Base-by-base conservation (phyloP, 2,888 invertebrate species). In the Torymus aiolomorphi region DNA sequence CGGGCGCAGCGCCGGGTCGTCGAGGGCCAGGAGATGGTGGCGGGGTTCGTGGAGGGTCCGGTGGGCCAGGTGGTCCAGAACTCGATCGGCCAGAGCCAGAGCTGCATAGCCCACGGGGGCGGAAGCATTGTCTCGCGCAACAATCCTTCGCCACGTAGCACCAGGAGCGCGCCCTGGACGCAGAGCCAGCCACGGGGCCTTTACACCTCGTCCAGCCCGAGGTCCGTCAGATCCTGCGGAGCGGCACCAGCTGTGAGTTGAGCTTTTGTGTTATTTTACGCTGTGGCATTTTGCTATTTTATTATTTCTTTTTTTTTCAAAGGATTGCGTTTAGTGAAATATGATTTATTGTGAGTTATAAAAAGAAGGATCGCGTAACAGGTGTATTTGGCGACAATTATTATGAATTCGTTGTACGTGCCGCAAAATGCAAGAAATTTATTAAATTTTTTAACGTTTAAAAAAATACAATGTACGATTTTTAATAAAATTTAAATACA, bases 121-220 rank as follows among this genome's bases (percentile, higher is more conserved):
- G 80, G 79, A 18, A 79, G 80, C 57, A 56, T 78, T 12, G 69
- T 80, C 70, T 65, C 86, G 78, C 86, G 88, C 56, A 83, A 87
- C 78, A 88, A 85, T 80, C 87, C 89, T 51, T 90, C 90, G 81
- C 96, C 97, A 0, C 93, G 96, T 67, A 96, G 96, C 86, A 96
- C 95, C 10, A 93, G 96, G 81, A 96, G 97, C 86, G 96, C 96
- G 0, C 95, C 95, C 4, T 95, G 95, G 95, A 93, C 94, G 49
- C 95, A 96, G 82, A 94, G 94, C 49, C 94, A 94, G 87, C 93
- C 94, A 65, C 94, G 95, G 82, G 96, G 96, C 11, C 92, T 96
- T 74, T 96, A 96, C 91, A 94, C 93, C 2, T 94, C 95, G 3
- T 95, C 96, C 84, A 95, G 96, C 90, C 96, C 96, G 78, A 92